Base-by-base conservation (phyloP, 2,113 vertebrate genomes). In the Galemys pyrenaicus region DNA sequence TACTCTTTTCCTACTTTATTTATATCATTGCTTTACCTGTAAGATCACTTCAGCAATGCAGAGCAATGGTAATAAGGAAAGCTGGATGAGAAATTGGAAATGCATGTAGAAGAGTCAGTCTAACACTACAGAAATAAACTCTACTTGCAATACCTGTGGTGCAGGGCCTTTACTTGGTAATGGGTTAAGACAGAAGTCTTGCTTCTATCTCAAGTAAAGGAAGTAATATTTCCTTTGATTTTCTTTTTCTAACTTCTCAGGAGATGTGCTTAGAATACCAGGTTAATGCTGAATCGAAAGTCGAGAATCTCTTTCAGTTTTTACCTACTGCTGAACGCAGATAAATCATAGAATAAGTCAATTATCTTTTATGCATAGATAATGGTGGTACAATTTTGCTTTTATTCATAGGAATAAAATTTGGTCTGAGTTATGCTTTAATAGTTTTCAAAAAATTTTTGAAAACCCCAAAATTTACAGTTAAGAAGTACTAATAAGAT, bases 371-470 rank as follows among this genome's bases (percentile, higher is more conserved):
- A 51, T 70, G 68, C n/a, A 49, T 44, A 89, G n/a, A 62, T 74
- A 77, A 77, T 7, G n/a, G 20, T 70, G 51, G 75, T 32, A 79
- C 13, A 30, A 2, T 70, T 78, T 84, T 71, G 41, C 56, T 78
- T 51, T 30, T 64, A 16, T 64, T 91, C 77, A 87, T 12, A 20
- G 64, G 7, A 16, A 70, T 15, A 60, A 70, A 26, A 37, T 71
- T 93, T 93, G 54, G 26, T 58, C 58, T 87, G 60, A 46, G 64
- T 78, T 54, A 77, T 17, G 70, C 35, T 71, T 91, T 64, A 64
- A 71, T 15, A 70, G 77, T 56, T 93, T 91, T 75, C 19, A 77
- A 81, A 87, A 87, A 9, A 49, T 91, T 62, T 87, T 87, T 87
- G 30, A 86, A 77, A 87, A 26, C 16, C 32, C 28, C 64, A 77